Conservation (phyloP, 2,888 invertebrate species). For the Lathronympha strigana region DNA sequence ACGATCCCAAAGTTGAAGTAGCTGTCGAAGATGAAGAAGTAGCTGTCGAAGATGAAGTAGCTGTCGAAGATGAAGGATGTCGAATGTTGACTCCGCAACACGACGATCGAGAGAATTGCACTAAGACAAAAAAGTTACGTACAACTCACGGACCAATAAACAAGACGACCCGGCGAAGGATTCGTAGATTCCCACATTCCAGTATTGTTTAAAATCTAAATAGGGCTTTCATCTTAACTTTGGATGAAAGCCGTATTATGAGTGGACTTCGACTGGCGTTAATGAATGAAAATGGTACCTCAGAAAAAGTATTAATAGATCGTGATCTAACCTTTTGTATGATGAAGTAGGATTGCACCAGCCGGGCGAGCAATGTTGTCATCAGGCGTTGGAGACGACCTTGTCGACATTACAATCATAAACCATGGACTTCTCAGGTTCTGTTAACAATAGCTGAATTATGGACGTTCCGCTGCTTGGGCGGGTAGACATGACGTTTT, state of each 20-base stretch:
- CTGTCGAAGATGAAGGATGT: no score
- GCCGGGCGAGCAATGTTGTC: background rate
- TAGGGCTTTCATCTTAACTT: no score
- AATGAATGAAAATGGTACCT: background rate
- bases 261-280: background rate
- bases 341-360: background rate
- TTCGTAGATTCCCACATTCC: background rate
- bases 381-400: background rate
- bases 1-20: background rate
- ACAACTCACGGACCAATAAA: background rate
- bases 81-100: background rate
- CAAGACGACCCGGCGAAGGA: background rate
- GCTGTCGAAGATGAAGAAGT: background rate
- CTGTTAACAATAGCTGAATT: background rate
- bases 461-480: background rate
- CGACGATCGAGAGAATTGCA: background rate
- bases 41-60: no score
- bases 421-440: background rate
- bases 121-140: background rate
- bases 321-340: background rate
- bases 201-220: background rate
- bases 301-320: background rate
- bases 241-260: background rate
- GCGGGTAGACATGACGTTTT: background rate
- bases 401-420: background rate